phyloP scores from a whole-genome alignment of 2,888 invertebrate species.

The Polymixis flavicincta region DNA sequence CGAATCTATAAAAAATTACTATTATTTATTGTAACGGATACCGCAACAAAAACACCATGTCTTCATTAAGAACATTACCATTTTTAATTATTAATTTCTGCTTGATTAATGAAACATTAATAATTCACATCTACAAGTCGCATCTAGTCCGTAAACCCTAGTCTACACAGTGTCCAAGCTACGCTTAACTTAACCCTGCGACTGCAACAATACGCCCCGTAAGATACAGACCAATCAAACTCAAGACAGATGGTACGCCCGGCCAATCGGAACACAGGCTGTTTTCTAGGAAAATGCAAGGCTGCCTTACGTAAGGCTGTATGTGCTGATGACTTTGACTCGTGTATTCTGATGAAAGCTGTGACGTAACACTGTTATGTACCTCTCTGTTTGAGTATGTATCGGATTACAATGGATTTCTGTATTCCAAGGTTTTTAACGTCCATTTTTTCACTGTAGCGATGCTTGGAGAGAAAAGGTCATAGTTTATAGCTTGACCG shows the following conservation, averaged over 20 bases:
- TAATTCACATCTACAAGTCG: background rate
- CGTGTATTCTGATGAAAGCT: conserved; percentile 25
- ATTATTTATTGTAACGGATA: conserved; percentile 23
- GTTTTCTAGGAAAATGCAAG: conserved; percentile 57
- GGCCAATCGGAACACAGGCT: conserved; percentile 60
- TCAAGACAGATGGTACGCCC: conserved; percentile 58
- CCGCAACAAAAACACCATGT: conserved; percentile 5
- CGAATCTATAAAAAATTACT: background rate
- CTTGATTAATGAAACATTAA: conserved; percentile 8
- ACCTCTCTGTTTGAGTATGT: background rate
- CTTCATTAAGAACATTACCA: conserved; percentile 34
- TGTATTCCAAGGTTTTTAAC: background rate
- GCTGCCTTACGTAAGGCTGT: conserved; percentile 29
- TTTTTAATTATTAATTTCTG: conserved; percentile 28
- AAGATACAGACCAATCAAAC: conserved; percentile 68
- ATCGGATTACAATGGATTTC: background rate
- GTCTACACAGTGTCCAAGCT: conserved; percentile 3
- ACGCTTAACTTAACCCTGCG: conserved; percentile 37
- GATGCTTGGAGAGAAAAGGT: background rate
- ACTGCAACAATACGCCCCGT: conserved; percentile 50
- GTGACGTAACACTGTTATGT: background rate
- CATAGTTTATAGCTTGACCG: background rate
- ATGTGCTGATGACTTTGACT: conserved; percentile 30
- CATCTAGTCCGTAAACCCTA: background rate
- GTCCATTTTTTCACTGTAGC: background rate